phyloP scores from a whole-genome alignment of 2,113 vertebrate species.

The Laticauda laticaudata region DNA sequence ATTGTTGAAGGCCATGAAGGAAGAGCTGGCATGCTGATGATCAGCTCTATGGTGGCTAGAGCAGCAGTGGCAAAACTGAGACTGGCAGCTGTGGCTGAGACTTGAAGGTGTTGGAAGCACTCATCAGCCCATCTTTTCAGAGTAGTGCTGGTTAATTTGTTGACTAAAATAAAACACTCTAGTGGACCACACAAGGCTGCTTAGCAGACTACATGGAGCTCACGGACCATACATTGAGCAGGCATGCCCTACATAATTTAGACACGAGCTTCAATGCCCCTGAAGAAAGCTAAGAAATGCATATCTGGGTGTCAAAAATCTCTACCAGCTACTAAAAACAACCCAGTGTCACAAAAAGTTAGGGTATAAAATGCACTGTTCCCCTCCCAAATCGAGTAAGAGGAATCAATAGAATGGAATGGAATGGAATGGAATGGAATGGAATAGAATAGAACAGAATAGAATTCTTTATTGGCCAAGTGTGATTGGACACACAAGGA shows the following conservation, averaged over 20 bases:
- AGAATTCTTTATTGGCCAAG: too few species aligned
- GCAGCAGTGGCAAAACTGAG: not conserved
- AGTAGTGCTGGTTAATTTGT: not conserved
- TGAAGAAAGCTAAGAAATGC: not conserved
- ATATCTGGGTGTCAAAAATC: not conserved
- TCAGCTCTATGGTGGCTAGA: not conserved
- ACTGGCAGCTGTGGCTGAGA: not conserved
- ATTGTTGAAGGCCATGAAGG: not conserved
- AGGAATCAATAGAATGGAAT: not conserved
- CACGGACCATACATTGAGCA: not conserved
- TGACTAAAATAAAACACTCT: not conserved
- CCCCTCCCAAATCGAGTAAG: not conserved
- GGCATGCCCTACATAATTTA: not conserved
- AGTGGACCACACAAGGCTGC: not conserved
- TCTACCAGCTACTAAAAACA: too few species aligned
- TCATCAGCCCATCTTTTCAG: not conserved
- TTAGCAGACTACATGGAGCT: not conserved
- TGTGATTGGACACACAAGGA: too few species aligned
- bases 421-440: too few species aligned
- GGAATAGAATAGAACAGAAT: too few species aligned
- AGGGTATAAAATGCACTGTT: not conserved
- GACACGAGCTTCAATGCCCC: not conserved
- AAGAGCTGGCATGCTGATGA: not conserved
- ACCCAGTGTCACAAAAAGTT: not conserved
- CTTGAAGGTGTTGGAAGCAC: not conserved